Evolutionary conservation across 2,888 invertebrate species (phyloP), one percentile per base, ranked within the genome.

Genomic region (Melinaea marsaeus): DNA sequence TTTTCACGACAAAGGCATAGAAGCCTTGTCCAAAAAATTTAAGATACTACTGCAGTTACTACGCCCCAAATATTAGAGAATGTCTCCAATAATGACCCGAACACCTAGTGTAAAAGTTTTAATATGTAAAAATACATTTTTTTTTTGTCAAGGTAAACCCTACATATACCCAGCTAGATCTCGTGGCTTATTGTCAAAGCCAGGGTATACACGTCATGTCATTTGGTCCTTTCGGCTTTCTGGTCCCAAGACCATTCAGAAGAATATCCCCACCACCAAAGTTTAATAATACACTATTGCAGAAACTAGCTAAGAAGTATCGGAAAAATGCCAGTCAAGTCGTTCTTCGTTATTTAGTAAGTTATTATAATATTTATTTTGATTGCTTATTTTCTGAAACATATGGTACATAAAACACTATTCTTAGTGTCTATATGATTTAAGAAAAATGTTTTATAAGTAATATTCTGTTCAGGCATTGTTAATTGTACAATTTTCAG

Each of bases 291-390:
- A 51, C 92, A 0, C 86, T 86, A 63, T 86, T 94, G 1, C 75
- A 84, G 1, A 82, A 83, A 55, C 92, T 95, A 22, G 93, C 91
- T 0, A 80, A 91, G 55, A 94, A 94, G 69, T 93, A 94, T 70
- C 86, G 87, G 0, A 95, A 95, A 85, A 92, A 86, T 0, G 82
- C 93, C 0, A 92, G 92, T 0, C 95, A 95, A 85, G 82, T 95
- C 42, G 88, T 93, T 3, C 78, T 95, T 32, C 88, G 94, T 72
- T 95, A 93, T 82, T 86, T 93, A 90, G 94, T 94, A 81, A 85
- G 61, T n/a, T 9, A 11, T 42, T 42, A 9, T 42, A 9, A 9
- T 42, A 3, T 42, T 5, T 9, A 42, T 2, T 9, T 37, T 37
- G 3, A 2, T 37, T 37, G 37, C 7, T 37, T n/a, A n/a, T n/a